Evolutionary conservation across 2,113 vertebrate genomes (phyloP), one percentile per base, ranked within the genome.

Genomic region (Cyanoderma ruficeps): DNA sequence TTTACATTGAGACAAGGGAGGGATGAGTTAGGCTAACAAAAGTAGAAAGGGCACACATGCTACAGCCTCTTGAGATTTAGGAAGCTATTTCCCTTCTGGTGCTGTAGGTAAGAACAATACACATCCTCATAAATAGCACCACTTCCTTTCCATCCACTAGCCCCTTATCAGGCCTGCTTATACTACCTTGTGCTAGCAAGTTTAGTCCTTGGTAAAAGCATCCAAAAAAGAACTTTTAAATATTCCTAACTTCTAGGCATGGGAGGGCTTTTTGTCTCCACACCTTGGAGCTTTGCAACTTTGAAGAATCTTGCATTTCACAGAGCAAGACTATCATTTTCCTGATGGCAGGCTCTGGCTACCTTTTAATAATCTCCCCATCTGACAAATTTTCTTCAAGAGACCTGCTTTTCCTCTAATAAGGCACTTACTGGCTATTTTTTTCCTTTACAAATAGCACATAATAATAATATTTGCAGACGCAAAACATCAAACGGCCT

Each of bases 401-500:
- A 92, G 83, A 77, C 22, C 65, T 81, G 72, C 56, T 78, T 76
- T 92, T 92, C 57, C 88, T 83, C 83, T 96, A 96, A 95, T 95
- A 92, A 60, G 8, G 82, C 90, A 95, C 68, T 95, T 95, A 96
- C 44, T 49, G 76, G 83, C 75, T 90, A 83, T 90, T 87, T 95
- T 95, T 95, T 83, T 46, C 59, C 56, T 94, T 90, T 90, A 82
- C 88, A 96, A 96, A 93, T 92, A 95, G 80, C 90, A 75, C 79
- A 76, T 95, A 93, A 96, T 95, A 95, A 96, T 92, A 96, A 95
- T 94, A 96, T 95, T 94, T 5, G 10, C 92, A 92, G 92, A 87
- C 90, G 93, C 65, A 93, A 94, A 96, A 97, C 96, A 96, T 97
- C 96, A 95, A 97, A 96, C 93, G 93, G 80, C 24, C 33, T 94